These are phyloP conservation scores for Onychostoma macrolepis DNA, from an alignment of 2,113 vertebrate genomes.

Conservation along the genomic window DNA sequence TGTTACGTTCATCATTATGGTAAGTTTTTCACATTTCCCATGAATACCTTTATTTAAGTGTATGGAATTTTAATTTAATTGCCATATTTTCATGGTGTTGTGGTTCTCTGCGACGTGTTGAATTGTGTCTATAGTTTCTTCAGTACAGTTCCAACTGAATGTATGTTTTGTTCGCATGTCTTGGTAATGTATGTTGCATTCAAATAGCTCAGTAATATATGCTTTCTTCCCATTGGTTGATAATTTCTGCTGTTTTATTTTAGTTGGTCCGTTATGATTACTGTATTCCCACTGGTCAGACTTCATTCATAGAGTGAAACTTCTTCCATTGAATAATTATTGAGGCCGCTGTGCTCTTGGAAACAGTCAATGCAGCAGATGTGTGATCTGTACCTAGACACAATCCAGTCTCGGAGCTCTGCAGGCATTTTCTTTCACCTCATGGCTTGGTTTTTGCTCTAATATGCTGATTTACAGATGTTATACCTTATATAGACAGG, in stretches of 20 bases:
- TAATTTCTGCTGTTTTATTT: background rate
- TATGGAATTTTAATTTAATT: background rate
- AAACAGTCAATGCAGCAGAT: background rate
- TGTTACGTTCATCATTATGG: slow-evolving; percentile 92
- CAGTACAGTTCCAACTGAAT: background rate
- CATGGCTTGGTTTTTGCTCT: background rate
- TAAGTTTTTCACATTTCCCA: slow-evolving; percentile 72
- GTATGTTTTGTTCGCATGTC: background rate
- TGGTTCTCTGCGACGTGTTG: background rate
- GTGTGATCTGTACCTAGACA: background rate
- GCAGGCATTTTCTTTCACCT: background rate
- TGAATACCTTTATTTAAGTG: background rate
- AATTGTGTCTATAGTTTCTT: background rate
- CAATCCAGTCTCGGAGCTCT: background rate
- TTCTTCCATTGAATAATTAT: background rate
- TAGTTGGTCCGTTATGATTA: background rate
- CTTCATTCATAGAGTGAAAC: background rate
- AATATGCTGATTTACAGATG: background rate
- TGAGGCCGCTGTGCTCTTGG: background rate
- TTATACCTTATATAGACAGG: background rate
- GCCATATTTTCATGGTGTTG: background rate
- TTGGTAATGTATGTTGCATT: background rate
- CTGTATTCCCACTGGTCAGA: background rate
- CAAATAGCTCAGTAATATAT: background rate
- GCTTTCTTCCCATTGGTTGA: background rate